Conservation (phyloP, 2,888 invertebrate species). For the Mermis nigrescens region DNA sequence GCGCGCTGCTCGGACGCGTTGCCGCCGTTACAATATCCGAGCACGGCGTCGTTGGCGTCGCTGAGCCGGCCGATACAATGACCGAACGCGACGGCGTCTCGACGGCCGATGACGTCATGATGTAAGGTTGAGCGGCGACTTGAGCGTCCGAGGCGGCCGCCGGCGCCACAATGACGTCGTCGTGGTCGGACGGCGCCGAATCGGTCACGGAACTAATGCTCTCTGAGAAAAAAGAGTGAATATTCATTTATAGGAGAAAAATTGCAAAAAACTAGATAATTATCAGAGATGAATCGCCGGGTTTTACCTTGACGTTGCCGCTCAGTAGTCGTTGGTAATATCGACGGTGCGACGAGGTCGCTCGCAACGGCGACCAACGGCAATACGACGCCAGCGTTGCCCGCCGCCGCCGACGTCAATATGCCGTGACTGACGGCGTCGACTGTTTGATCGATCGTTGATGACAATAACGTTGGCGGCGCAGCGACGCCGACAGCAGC, state of each 20-base stretch:
- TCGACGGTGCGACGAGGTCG: conserved; percentile 5
- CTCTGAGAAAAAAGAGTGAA: neutral
- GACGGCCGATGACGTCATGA: too few relatives aligned
- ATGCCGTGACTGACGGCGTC: neutral
- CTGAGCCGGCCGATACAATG: neutral
- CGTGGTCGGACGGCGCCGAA: neutral
- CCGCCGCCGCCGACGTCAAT: neutral
- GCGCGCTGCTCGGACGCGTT: too few relatives aligned
- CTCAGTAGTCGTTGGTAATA: neutral
- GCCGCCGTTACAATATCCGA: too few relatives aligned
- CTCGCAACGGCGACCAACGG: conserved; percentile 5
- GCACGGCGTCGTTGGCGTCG: neutral
- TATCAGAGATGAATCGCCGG: neutral
- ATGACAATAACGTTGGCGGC: neutral
- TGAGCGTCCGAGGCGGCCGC: neutral
- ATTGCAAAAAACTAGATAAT: neutral
- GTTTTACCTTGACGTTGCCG: too few relatives aligned
- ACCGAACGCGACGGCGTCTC: too few relatives aligned
- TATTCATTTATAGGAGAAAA: too few relatives aligned
- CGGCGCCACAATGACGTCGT: neutral
- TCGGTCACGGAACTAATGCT: neutral
- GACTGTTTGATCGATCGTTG: neutral
- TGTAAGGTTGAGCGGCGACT: neutral
- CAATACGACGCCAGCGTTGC: neutral
- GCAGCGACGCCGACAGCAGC: neutral